Base-by-base conservation (phyloP, 2,797 vertebrate genomes). In the Astyanax mexicanus region DNA sequence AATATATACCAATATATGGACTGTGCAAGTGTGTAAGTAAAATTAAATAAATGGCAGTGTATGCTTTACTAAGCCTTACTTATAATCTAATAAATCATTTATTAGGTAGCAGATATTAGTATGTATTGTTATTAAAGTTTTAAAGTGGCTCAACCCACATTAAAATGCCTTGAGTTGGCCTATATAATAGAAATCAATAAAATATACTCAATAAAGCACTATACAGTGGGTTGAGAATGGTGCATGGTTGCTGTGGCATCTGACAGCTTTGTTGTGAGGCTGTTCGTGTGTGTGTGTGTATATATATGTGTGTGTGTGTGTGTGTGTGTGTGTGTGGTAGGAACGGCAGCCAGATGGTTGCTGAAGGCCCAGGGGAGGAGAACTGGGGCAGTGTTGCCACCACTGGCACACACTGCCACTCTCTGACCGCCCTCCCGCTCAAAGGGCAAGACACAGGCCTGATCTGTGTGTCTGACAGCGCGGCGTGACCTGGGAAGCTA, bases 281-380 rank as follows among this genome's bases (percentile, higher is more conserved):
- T 55, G 45, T 65, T 90, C 87, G 85, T 91, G 65, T 75, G 74
- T 75, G 61, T 45, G 77, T 66, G 69, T 52, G 72, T 55, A 74
- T 69, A 55, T 51, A 62, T 54, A 73, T 55, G 54, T 37, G 60
- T 17, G 47, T 69, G 55, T 64, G 47, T 54, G 49, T 69, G 76
- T 2, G 23, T 61, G 89, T 87, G 85, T 91, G 70, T 77, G 75
- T 78, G 64, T 57, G 80, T 78, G 88, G 82, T 72, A 86, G 86
- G 83, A 87, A 89, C 88, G 88, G 90, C 80, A 80, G 86, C 85
- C 92, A 93, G 92, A 93, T 93, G 91, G 91, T 88, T 69, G 81
- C 38, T 78, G 81, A 71, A 61, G 81, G 85, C 76, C 81, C 89
- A 86, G 84, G 86, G 85, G 84, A 85, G 78, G 75, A 79, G 81